These are phyloP conservation scores for Sebastes reedi DNA, from an alignment of 2,797 vertebrate genomes.

Conservation along the genomic window DNA sequence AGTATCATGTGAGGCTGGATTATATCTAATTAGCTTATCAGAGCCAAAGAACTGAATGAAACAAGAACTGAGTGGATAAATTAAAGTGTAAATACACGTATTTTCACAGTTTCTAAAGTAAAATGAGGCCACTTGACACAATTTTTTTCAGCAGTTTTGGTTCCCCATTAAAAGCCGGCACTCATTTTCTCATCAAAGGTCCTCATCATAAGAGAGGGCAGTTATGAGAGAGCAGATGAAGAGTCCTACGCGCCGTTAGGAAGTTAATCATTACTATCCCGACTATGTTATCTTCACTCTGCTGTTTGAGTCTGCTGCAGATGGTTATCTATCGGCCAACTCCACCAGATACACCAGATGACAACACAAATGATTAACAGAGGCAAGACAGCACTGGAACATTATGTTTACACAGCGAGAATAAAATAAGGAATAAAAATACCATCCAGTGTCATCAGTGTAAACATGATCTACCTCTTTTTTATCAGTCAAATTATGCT, in stretches of 20 bases:
- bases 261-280: constrained; percentile 52
- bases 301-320: neutral
- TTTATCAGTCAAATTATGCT: neutral
- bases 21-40: constrained; percentile 11
- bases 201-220: constrained; percentile 5
- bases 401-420: neutral
- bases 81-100: neutral
- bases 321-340: constrained; percentile 5
- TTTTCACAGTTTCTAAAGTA: constrained; percentile 7
- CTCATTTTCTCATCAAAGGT: constrained; percentile 25
- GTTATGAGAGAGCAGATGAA: constrained; percentile 12
- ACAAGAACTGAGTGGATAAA: neutral
- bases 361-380: constrained; percentile 36
- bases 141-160: neutral
- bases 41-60: neutral
- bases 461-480: neutral
- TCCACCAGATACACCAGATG: neutral
- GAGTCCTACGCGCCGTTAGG: constrained; percentile 2
- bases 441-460: neutral
- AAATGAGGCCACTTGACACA: neutral
- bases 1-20: neutral
- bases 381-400: neutral
- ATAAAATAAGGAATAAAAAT: constrained; percentile 1
- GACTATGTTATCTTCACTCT: neutral
- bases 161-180: neutral